Evolutionary conservation across 1,140 invertebrate species (phyloP).

Genomic region (Calycopis cecrops): DNA sequence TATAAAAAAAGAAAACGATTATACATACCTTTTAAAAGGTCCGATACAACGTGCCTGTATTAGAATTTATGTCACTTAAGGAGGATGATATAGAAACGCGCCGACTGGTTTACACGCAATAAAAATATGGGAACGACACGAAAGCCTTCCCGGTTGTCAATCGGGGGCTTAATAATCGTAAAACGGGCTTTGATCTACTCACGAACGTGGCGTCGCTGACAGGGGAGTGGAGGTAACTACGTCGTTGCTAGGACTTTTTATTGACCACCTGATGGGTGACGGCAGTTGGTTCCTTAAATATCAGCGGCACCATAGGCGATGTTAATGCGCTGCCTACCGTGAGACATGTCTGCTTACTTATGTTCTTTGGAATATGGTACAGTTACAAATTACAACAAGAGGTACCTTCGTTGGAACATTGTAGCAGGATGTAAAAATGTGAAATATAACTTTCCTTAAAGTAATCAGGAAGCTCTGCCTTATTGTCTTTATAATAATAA

Average conservation of each 20-base stretch:
- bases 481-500: no score
- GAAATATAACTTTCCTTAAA: no score
- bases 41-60: conserved; percentile 73
- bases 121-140: conserved; percentile 69
- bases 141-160: conserved; percentile 71
- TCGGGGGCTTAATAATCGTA: conserved; percentile 70
- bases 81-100: conserved; percentile 70
- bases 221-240: no score
- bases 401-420: no score
- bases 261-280: neutral
- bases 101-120: conserved; percentile 72
- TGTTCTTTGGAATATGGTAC: no score
- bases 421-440: no score
- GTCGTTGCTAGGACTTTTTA: no score
- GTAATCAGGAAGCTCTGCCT: no score
- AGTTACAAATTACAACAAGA: no score
- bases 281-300: neutral
- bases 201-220: conserved; percentile 11
- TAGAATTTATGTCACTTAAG: conserved; percentile 74
- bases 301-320: neutral
- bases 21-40: conserved; percentile 72
- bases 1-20: conserved; percentile 73
- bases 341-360: neutral
- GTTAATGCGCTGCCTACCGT: neutral
- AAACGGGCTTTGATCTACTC: conserved; percentile 67